These are phyloP conservation scores for Spheniscus mendiculus DNA, from an alignment of 2,113 vertebrate genomes.

Conservation along the genomic window DNA sequence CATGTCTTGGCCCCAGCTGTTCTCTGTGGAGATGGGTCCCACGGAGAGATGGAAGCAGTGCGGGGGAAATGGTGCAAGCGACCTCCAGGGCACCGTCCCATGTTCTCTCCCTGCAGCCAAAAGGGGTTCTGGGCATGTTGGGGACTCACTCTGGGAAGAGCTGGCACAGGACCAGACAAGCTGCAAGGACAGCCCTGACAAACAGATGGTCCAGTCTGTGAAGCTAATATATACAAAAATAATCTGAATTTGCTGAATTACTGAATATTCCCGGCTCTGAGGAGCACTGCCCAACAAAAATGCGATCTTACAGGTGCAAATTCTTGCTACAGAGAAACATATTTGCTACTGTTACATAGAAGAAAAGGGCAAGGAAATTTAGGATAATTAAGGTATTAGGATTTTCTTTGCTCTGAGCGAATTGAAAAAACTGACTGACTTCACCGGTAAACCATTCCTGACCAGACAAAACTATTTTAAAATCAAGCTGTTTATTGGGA, in stretches of 20 bases:
- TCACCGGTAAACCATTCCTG: background rate
- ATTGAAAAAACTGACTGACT: background rate
- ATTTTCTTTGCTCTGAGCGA: background rate
- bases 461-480: background rate
- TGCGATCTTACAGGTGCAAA: background rate
- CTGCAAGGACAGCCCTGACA: background rate
- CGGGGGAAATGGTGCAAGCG: accelerated
- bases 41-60: background rate
- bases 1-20: background rate
- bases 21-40: background rate
- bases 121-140: background rate
- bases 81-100: background rate
- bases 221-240: background rate
- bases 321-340: background rate
- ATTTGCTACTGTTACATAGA: background rate
- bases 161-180: background rate
- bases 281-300: background rate
- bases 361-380: background rate
- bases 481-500: background rate
- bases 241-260: background rate
- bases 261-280: background rate
- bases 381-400: background rate
- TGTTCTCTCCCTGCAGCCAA: background rate
- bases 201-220: background rate
- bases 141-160: background rate